Conservation (phyloP, 2,888 invertebrate genomes). For the Cancer borealis region DNA sequence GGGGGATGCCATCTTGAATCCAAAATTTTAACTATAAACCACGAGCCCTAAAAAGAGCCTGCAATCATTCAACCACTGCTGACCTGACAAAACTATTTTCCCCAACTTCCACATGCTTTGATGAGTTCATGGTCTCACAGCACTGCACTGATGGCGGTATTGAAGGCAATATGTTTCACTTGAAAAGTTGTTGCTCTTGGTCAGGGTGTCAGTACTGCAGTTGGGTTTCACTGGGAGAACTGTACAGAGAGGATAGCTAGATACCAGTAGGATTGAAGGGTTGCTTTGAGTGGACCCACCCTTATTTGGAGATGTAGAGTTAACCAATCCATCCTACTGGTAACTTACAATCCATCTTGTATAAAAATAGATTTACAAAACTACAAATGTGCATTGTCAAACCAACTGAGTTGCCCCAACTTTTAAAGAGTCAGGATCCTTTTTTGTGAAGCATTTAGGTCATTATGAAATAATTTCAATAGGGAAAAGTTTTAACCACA, state of each 20-base stretch:
- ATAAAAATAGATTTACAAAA: constrained; percentile 77
- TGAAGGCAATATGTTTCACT: constrained; percentile 15
- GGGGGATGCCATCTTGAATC: constrained; percentile 44
- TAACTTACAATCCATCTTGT: constrained; percentile 65
- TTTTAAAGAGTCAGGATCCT: constrained; percentile 50
- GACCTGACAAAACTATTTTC: constrained; percentile 53
- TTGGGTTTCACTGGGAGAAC: constrained; percentile 62
- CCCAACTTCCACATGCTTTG: constrained; percentile 49
- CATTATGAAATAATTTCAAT: constrained; percentile 58
- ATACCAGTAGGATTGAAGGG: constrained; percentile 58
- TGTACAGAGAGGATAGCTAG: constrained; percentile 65
- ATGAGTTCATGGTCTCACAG: constrained; percentile 65
- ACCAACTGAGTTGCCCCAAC: constrained; percentile 62
- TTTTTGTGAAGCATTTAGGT: constrained; percentile 44
- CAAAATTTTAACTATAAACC: constrained; percentile 59
- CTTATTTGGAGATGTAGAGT: constrained; percentile 35
- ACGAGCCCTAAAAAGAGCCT: constrained; percentile 49
- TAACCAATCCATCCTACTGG: constrained; percentile 59
- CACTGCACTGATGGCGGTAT: constrained; percentile 59
- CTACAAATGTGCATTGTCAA: constrained; percentile 76
- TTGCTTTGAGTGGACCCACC: constrained; percentile 54
- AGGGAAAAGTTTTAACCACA: constrained; percentile 60
- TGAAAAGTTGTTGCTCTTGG: constrained; percentile 49
- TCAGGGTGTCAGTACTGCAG: constrained; percentile 34
- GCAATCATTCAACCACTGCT: constrained; percentile 63